Base-by-base conservation (phyloP, 2,113 vertebrate species). In the Phrynocephalus versicolor region DNA sequence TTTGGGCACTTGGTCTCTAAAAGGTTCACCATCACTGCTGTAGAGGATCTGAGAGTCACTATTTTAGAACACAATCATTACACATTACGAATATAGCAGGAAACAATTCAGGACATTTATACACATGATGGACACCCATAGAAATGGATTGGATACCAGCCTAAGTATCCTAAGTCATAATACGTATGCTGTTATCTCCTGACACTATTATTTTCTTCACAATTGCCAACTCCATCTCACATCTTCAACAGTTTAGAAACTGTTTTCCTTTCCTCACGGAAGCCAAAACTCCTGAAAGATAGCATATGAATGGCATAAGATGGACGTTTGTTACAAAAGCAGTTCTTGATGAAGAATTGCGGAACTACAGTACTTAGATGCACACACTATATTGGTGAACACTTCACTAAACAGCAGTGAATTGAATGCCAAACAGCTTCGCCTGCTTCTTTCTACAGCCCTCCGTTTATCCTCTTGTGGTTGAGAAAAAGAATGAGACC, bases 201-300 rank as follows among this genome's bases (percentile, higher is more conserved):
- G n/a, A n/a, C n/a, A n/a, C n/a, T n/a, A n/a, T n/a, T n/a, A n/a
- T n/a, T n/a, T n/a, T n/a, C n/a, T n/a, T n/a, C n/a, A n/a, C n/a
- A n/a, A n/a, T n/a, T n/a, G n/a, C n/a, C n/a, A n/a, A n/a, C n/a
- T n/a, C n/a, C n/a, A n/a, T n/a, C n/a, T n/a, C n/a, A n/a, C n/a
- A n/a, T n/a, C n/a, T n/a, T n/a, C n/a, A n/a, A n/a, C n/a, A n/a
- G 89, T 94, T 95, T 91, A 90, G 85, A 90, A 93, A 89, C 85
- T 77, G 33, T 91, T 85, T 74, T 93, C 89, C 90, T 94, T 82
- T 65, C n/a, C 45, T 76, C 85, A 77, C 5, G 45, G 45, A 30
- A 7, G 18, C 19, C 76, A 41, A 30, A 2, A 6, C 60, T 21
- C 51, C 23, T 30, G 64, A 41, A 39, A 77, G 82, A 85, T 89